phyloP scores from a whole-genome alignment of 2,113 vertebrate species.

The Drymodes brunneopygia region DNA sequence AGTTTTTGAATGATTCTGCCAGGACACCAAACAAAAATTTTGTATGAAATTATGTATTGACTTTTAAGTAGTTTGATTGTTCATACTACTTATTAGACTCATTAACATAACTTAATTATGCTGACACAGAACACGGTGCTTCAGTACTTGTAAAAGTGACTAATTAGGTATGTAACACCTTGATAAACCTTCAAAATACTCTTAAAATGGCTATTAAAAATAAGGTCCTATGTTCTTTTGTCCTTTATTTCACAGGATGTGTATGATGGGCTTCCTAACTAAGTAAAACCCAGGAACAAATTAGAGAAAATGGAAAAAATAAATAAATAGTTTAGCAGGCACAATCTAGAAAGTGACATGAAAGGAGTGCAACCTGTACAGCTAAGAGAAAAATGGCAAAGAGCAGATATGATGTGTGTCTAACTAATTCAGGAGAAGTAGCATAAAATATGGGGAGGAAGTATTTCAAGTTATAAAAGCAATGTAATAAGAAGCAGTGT shows the following conservation, averaged over 20 bases:
- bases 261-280: background rate
- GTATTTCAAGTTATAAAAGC: background rate
- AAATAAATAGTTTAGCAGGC: background rate
- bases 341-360: background rate
- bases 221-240: background rate
- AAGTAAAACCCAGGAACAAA: background rate
- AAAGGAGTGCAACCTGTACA: background rate
- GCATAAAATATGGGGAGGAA: background rate
- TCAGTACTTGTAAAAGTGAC: background rate
- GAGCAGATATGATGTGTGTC: background rate
- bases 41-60: background rate
- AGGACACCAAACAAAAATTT: background rate
- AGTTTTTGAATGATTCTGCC: background rate
- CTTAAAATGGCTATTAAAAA: background rate
- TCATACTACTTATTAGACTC: background rate
- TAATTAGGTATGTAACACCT: background rate
- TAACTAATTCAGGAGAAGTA: background rate
- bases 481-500: background rate
- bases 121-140: background rate
- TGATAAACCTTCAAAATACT: background rate
- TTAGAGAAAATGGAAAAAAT: background rate
- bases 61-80: constrained; percentile 10
- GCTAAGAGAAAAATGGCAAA: background rate
- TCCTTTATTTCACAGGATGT: background rate
- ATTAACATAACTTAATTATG: constrained; percentile 37